Base-by-base conservation (phyloP, 2,797 vertebrate species). In the Kryptolebias ocellatus region DNA sequence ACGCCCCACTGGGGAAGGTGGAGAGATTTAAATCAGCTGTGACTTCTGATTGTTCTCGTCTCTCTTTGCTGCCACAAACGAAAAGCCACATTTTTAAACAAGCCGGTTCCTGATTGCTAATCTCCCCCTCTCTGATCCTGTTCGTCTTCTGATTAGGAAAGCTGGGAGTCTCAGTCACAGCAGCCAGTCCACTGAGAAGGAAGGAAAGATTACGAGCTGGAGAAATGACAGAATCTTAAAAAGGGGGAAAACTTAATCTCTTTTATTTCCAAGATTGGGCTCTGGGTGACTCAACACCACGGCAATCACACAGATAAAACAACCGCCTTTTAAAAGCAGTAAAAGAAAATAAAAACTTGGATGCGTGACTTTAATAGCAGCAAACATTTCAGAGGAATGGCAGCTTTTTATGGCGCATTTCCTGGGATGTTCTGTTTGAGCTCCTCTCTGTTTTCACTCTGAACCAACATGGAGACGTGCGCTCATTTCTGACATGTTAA, bases 201-300 rank as follows among this genome's bases (percentile, higher is more conserved):
- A 73, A 85, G 80, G 78, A 73, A 85, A 83, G 79, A 89, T 83
- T 82, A 87, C 71, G 84, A 86, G 79, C 64, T 62, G 60, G 70
- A 86, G 82, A 88, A 83, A 86, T 88, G 70, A 87, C 57, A 81
- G 78, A 80, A 78, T 57, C 73, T 74, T 72, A 69, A 63, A 39
- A 34, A 60, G 8, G 2, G 47, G 55, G 31, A 72, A 86, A 78
- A 75, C 74, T 82, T 89, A 87, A 90, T 92, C 78, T 80, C 72
- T 86, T 72, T 90, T 90, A 90, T 92, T 91, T 88, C 76, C 79
- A 70, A 87, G 85, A 91, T 91, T 90, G 91, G 81, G 82, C 66
- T 82, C 74, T 53, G 75, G 82, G 83, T 90, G 89, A 91, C 83
- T 92, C 85, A 90, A 87, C 83, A 89, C 81, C 84, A 74, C 60